Percentiles rank a stretch among this genome's conserved stretches.
Conservation (phyloP, 2,888 invertebrate genomes). For the Lamproptera curius region DNA sequence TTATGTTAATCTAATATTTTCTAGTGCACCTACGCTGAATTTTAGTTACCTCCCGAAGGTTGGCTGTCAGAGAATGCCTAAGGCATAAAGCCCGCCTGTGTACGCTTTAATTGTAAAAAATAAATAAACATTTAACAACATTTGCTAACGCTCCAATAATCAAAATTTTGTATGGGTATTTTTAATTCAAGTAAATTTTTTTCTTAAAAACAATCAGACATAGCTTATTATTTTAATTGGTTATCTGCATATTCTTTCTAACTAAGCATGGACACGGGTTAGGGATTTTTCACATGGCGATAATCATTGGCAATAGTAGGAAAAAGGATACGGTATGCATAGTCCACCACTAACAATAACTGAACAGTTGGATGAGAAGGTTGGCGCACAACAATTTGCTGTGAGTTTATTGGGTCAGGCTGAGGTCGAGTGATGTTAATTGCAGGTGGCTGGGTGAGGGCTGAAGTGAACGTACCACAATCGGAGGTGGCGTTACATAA, state of each 20-base stretch:
- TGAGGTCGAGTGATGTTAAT: constrained; percentile 37
- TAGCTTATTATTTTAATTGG: no score
- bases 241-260: no score
- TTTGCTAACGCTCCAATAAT: not conserved
- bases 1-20: no score
- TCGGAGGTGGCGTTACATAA: constrained; percentile 41
- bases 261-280: no score
- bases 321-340: constrained; percentile 3
- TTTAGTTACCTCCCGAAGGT: no score
- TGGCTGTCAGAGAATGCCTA: no score
- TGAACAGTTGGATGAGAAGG: constrained; percentile 40
- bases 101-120: no score
- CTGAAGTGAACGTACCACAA: constrained; percentile 42
- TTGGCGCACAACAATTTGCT: constrained; percentile 42
- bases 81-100: no score
- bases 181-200: no score
- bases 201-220: no score
- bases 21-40: no score
- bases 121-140: constrained; percentile 3
- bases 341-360: constrained; percentile 21
- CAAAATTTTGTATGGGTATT: constrained; percentile 10
- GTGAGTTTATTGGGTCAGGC: constrained; percentile 28
- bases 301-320: not conserved
- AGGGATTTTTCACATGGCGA: no score
- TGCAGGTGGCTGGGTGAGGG: constrained; percentile 33